Conservation (phyloP, 1,140 invertebrate genomes). For the Bombus terrestris region DNA sequence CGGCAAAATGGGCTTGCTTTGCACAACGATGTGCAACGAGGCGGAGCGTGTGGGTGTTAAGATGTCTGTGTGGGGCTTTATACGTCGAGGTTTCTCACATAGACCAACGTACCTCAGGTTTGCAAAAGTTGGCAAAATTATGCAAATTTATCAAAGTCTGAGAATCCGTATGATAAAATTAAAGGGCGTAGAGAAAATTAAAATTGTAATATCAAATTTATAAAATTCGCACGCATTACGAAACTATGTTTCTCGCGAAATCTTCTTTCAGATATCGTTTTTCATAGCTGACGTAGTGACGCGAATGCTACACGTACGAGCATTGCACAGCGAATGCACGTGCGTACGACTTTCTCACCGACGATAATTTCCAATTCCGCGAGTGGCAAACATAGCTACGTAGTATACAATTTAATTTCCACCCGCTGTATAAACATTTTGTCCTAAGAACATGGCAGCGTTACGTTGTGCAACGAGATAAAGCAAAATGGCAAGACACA, state of each 20-base stretch:
- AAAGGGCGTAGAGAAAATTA: too few species aligned
- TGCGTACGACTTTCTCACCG: neutral
- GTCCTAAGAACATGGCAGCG: too few species aligned
- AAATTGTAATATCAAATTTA: too few species aligned
- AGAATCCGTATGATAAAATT: neutral
- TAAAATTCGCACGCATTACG: too few species aligned
- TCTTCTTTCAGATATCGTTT: neutral
- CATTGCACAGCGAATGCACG: neutral
- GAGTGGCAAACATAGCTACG: neutral
- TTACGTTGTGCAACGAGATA: neutral
- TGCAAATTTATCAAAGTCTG: neutral
- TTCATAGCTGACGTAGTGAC: neutral
- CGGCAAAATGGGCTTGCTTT: neutral
- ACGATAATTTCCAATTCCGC: constrained; percentile 2
- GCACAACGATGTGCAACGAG: neutral
- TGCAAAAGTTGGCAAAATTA: neutral
- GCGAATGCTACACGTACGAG: too few species aligned
- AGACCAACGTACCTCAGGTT: too few species aligned
- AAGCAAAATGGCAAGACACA: neutral
- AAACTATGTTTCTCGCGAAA: neutral
- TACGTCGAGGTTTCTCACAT: neutral
- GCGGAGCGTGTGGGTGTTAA: too few species aligned
- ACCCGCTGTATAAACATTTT: neutral
- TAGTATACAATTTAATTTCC: neutral
- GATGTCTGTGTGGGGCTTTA: neutral